These are phyloP conservation scores for Micromys minutus DNA, from an alignment of 2,113 vertebrate species.

Conservation along the genomic window DNA sequence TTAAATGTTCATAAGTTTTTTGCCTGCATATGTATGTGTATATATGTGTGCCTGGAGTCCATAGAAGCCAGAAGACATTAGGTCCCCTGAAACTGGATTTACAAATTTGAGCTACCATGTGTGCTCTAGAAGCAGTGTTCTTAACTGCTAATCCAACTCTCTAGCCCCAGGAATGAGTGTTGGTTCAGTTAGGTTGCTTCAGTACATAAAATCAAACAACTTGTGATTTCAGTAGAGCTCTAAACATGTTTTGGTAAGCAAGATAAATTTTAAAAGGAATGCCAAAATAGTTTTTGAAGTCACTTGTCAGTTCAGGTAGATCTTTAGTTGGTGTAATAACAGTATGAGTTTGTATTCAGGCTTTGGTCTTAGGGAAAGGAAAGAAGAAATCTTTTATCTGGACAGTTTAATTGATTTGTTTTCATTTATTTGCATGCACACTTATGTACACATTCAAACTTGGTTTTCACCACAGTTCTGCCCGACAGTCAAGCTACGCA, in stretches of 20 bases:
- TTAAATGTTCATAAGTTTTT: background rate
- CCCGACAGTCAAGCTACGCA: background rate
- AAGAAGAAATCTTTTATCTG: conserved; percentile 3
- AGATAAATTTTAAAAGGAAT: background rate
- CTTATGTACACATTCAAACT: background rate
- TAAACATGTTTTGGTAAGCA: conserved; percentile 20
- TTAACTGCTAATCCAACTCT: background rate
- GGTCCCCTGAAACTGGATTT: background rate
- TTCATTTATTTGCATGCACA: background rate
- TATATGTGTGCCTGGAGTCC: background rate
- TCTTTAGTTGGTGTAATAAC: conserved; percentile 32
- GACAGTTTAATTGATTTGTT: background rate
- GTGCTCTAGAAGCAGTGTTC: too few relatives aligned
- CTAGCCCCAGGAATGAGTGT: background rate
- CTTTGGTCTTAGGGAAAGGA: conserved; percentile 8
- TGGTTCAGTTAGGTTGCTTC: conserved; percentile 4
- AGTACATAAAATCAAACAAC: background rate
- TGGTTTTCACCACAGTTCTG: background rate
- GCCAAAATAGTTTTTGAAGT: conserved; percentile 26
- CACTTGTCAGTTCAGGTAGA: background rate
- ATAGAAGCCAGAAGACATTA: background rate
- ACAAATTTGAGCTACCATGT: background rate
- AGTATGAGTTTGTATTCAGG: background rate
- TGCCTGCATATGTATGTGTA: background rate
- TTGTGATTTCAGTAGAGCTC: conserved; percentile 37